Conservation (phyloP, 2,797 vertebrate genomes). For the Fistularia commersonii region DNA sequence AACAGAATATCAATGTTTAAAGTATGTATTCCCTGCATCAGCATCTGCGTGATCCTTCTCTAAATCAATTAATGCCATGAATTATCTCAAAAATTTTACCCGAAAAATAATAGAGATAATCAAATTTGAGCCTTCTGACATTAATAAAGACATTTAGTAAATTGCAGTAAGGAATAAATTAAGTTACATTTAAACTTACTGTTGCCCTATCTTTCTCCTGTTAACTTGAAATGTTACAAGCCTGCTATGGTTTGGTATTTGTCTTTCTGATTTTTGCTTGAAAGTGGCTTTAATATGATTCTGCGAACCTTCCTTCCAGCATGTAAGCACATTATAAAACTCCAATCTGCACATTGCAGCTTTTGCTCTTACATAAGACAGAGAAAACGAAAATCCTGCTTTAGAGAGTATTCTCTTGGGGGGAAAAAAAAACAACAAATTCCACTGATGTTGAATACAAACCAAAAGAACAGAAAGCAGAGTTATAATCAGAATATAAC, state of each 20-base stretch:
- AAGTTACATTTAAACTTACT: neutral
- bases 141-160: too few relatives aligned
- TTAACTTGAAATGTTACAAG: neutral
- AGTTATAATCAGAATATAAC: conserved; percentile 8
- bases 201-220: neutral
- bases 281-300: conserved; percentile 32
- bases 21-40: too few relatives aligned
- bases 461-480: conserved; percentile 30
- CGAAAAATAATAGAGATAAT: too few relatives aligned
- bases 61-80: too few relatives aligned
- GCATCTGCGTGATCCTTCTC: too few relatives aligned
- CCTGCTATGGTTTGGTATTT: conserved; percentile 1
- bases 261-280: conserved; percentile 10
- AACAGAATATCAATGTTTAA: too few relatives aligned
- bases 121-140: too few relatives aligned
- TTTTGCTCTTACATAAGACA: conserved; percentile 52
- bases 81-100: too few relatives aligned
- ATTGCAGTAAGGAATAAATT: too few relatives aligned
- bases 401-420: conserved; percentile 15
- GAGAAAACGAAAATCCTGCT: conserved; percentile 43
- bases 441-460: conserved; percentile 36
- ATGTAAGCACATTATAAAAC: conserved; percentile 38
- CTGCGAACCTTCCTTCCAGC: conserved; percentile 43
- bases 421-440: conserved; percentile 25
- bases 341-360: conserved; percentile 55